A percentile compares a stretch with the other conserved stretches of the same genome.
Evolutionary conservation across 1,140 invertebrate genomes (phyloP).

Genomic region (Popillia japonica): DNA sequence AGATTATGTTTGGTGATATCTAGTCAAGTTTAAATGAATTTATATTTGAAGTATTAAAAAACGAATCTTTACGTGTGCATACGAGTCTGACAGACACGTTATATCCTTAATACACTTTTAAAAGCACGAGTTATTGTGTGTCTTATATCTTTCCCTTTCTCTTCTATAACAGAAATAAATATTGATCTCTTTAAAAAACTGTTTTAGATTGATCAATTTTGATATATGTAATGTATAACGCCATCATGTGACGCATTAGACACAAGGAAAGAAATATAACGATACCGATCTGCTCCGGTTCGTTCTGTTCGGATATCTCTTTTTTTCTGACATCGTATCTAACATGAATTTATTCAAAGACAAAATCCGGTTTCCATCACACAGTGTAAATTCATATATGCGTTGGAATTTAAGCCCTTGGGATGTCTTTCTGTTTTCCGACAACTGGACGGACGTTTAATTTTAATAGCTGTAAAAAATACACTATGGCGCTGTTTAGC

Average conservation of each 20-base stretch:
- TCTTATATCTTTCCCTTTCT: too few species aligned
- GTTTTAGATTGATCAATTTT: too few species aligned
- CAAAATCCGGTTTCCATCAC: slow-evolving; percentile 13
- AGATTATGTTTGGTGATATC: too few species aligned
- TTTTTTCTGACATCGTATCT: neutral
- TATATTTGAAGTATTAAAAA: too few species aligned
- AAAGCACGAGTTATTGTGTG: too few species aligned
- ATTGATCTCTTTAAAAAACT: too few species aligned
- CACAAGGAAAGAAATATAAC: neutral
- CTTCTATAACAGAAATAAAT: too few species aligned
- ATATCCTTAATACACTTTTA: too few species aligned
- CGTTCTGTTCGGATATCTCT: slow-evolving; percentile 5
- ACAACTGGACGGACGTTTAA: neutral
- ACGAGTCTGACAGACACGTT: too few species aligned
- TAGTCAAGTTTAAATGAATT: too few species aligned
- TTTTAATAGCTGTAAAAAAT: slow-evolving; percentile 13
- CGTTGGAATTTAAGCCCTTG: slow-evolving; percentile 9
- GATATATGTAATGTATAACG: too few species aligned
- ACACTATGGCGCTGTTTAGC: neutral
- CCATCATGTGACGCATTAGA: neutral
- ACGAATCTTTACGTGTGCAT: too few species aligned
- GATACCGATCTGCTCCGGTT: neutral
- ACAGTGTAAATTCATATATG: neutral
- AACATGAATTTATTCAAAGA: slow-evolving; percentile 19
- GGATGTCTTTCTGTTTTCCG: slow-evolving; percentile 17